Conservation (phyloP, 2,797 vertebrate species). For the Scolopax rusticola region DNA sequence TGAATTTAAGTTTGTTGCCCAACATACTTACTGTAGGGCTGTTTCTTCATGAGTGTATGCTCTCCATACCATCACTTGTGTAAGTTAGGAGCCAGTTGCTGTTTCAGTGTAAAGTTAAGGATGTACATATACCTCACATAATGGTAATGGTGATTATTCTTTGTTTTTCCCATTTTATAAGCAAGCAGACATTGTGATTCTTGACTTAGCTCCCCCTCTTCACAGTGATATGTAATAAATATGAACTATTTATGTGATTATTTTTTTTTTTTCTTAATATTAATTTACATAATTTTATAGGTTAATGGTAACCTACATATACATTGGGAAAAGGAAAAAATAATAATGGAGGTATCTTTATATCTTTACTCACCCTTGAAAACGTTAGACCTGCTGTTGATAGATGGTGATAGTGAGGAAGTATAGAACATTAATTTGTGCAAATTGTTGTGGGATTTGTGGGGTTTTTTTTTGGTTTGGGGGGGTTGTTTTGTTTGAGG, state of each 20-base stretch:
- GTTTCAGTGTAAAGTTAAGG: neutral
- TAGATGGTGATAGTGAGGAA: neutral
- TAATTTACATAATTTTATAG: neutral
- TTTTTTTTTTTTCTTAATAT: neutral
- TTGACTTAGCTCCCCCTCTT: neutral
- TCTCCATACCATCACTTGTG: neutral
- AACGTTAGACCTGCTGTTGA: neutral
- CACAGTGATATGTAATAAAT: neutral
- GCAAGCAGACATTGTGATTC: neutral
- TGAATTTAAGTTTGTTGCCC: neutral
- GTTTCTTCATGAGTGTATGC: neutral
- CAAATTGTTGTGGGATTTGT: neutral
- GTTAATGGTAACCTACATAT: neutral
- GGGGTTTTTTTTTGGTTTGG: neutral
- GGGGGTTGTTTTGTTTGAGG: rapidly evolving
- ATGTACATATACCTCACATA: neutral
- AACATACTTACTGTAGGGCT: neutral
- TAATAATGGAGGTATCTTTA: neutral
- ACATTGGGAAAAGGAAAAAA: neutral
- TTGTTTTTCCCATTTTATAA: neutral
- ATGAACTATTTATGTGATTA: neutral
- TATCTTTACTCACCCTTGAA: neutral
- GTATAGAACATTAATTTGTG: neutral
- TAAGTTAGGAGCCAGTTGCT: constrained; percentile 6
- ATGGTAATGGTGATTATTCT: neutral